A percentile compares a stretch with the other conserved stretches of the same genome.
Conservation (phyloP, 1,140 invertebrate genomes). For the Trachelipus rathkii region DNA sequence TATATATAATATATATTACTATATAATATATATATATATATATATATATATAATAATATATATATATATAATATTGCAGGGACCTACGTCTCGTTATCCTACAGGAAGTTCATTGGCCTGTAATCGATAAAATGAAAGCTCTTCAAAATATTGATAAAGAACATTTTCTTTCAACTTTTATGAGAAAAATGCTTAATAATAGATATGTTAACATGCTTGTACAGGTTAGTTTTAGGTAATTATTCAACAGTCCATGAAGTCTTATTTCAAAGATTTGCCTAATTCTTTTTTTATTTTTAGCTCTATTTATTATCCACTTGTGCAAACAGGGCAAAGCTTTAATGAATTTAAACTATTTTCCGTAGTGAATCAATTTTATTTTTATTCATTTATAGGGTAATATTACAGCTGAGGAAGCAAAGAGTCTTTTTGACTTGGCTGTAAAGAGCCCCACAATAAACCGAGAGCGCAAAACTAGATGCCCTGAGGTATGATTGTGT, state of each 20-base stretch:
- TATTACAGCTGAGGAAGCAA: not conserved
- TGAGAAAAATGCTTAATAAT: slow-evolving; percentile 67
- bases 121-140: slow-evolving; percentile 56
- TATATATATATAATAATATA: too few species aligned
- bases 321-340: not conserved
- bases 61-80: too few species aligned
- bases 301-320: not conserved
- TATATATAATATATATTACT: too few species aligned
- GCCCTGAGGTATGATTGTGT: not conserved
- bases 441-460: not conserved
- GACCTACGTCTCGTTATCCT: slow-evolving; percentile 63
- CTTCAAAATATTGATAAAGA: slow-evolving; percentile 67
- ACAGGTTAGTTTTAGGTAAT: slow-evolving; percentile 65
- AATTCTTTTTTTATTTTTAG: not conserved
- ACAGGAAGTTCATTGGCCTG: slow-evolving; percentile 59
- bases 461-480: not conserved
- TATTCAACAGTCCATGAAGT: not conserved
- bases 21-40: too few species aligned
- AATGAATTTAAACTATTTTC: not conserved
- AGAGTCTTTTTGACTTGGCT: not conserved
- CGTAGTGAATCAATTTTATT: too few species aligned
- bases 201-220: slow-evolving; percentile 78
- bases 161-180: slow-evolving; percentile 63
- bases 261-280: not conserved
- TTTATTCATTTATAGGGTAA: not conserved